Evolutionary conservation across 2,113 vertebrate species (phyloP).

Genomic region (Fukomys damarensis): DNA sequence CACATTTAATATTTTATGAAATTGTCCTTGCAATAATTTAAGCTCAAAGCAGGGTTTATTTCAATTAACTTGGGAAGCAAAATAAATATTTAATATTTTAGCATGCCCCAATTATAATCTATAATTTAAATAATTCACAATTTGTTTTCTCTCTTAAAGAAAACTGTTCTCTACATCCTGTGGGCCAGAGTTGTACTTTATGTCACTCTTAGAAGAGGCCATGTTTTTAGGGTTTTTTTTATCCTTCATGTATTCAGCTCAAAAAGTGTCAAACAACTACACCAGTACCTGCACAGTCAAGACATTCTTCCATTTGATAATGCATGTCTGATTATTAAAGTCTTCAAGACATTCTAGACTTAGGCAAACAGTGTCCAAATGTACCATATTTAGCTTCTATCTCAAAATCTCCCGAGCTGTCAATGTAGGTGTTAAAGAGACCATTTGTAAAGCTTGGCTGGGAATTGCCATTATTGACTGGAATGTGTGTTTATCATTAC

Average conservation of each 20-base stretch:
- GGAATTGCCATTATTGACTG: constrained; percentile 92
- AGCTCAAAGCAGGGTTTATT: constrained; percentile 72
- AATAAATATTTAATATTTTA: constrained; percentile 75
- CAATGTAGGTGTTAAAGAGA: constrained; percentile 93
- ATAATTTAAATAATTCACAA: constrained; percentile 75
- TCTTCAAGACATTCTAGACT: constrained; percentile 88
- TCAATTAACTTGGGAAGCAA: constrained; percentile 73
- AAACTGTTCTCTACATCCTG: constrained; percentile 6
- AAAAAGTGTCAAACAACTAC: constrained; percentile 79
- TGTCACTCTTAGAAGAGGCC: constrained; percentile 1
- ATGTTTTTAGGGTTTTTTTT: constrained; percentile 47
- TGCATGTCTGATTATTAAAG: constrained; percentile 88
- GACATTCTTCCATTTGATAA: constrained; percentile 83
- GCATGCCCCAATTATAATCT: constrained; percentile 61
- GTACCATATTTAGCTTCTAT: constrained; percentile 92
- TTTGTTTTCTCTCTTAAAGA: constrained; percentile 76
- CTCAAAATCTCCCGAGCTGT: constrained; percentile 92
- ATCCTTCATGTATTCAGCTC: constrained; percentile 71
- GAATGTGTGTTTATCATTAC: constrained; percentile 93
- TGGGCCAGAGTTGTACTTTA: constrained; percentile 52
- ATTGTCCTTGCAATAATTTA: constrained; percentile 72
- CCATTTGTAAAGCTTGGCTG: constrained; percentile 93
- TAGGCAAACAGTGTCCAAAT: constrained; percentile 91
- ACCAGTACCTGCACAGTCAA: constrained; percentile 86
- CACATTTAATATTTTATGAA: constrained; percentile 67